Conservation (phyloP, 2,888 invertebrate species). For the Druceiella hillmani region DNA sequence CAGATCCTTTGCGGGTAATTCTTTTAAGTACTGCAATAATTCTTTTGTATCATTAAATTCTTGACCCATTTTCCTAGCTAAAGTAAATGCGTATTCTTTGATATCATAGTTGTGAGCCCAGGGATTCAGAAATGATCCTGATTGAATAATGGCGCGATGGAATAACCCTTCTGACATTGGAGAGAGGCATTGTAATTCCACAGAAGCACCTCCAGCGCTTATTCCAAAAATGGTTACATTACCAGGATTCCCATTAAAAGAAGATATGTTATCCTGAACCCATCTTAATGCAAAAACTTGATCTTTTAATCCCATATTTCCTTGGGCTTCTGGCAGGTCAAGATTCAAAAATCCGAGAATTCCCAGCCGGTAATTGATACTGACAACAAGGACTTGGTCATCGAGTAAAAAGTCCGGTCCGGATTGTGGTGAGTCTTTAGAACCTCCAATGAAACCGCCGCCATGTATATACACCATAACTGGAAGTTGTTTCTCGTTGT, state of each 20-base stretch:
- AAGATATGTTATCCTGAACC: conserved; percentile 43
- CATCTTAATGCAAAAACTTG: conserved; percentile 50
- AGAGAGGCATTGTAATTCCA: conserved; percentile 41
- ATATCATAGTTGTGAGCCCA: conserved; percentile 43
- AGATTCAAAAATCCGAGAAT: conserved; percentile 41
- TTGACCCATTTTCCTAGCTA: conserved; percentile 32
- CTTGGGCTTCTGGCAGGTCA: conserved; percentile 40
- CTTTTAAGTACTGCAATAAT: conserved; percentile 35
- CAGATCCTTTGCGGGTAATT: conserved; percentile 32
- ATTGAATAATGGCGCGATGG: conserved; percentile 50
- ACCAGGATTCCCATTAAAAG: conserved; percentile 45
- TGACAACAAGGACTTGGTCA: conserved; percentile 41
- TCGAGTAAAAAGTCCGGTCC: conserved; percentile 43
- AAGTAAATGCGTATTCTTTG: conserved; percentile 31
- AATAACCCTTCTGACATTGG: conserved; percentile 46
- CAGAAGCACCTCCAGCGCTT: conserved; percentile 48
- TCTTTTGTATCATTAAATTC: conserved; percentile 28
- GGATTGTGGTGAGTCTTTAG: conserved; percentile 35
- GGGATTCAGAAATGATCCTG: conserved; percentile 45
- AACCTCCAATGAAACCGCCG: conserved; percentile 45
- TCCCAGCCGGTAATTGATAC: conserved; percentile 43
- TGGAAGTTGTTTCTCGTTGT: conserved; percentile 30
- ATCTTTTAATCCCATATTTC: conserved; percentile 49
- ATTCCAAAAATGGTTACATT: conserved; percentile 50
- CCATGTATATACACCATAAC: conserved; percentile 48